Evolutionary conservation across 2,113 vertebrate genomes (phyloP), one percentile per base, ranked within the genome.

Genomic region (Poeciliopsis occidentalis): DNA sequence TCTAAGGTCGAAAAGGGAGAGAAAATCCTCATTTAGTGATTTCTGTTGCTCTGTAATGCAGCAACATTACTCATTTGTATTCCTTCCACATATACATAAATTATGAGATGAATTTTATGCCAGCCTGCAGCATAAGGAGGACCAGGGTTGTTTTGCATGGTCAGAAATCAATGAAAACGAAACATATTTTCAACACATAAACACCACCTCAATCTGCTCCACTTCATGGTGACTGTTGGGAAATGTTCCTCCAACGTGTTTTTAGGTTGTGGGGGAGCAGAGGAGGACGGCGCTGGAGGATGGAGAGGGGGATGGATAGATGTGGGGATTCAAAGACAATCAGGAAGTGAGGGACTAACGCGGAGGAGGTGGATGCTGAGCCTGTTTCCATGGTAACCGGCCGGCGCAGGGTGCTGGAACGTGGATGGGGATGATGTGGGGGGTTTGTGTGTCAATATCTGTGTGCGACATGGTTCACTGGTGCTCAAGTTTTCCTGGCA

Each of bases 371-470:
- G 86, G 73, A 78, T n/a, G 75, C 74, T 62, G 79, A 89, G 85
- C 80, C 83, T 91, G 93, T 94, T 93, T 91, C 93, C 91, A 94
- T 93, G 91, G 91, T 77, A 91, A 94, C 92, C 82, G 68, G 75
- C 64, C 30, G 27, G 71, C 76, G 64, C 31, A 83, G 77, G 75
- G 68, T 67, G 73, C 12, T n/a, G 76, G 75, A 66, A 57, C 63
- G 60, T 37, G 70, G 44, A 68, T 32, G 15, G 57, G 32, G 22
- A 34, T 34, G 57, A 79, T 66, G 68, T 54, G 29, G 62, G 60
- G 37, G 54, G 31, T 24, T 32, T 64, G 41, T 60, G 69, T 41
- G 30, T 32, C 13, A 6, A 63, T 85, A 64, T 10, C 8, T 11
- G 2, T 11, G 8, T 37, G 30, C 30, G 30, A 31, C 47, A 78